Percentiles rank a stretch among this genome's conserved stretches.
phyloP scores from a whole-genome alignment of 2,113 vertebrate species.

The Columba janthina region DNA sequence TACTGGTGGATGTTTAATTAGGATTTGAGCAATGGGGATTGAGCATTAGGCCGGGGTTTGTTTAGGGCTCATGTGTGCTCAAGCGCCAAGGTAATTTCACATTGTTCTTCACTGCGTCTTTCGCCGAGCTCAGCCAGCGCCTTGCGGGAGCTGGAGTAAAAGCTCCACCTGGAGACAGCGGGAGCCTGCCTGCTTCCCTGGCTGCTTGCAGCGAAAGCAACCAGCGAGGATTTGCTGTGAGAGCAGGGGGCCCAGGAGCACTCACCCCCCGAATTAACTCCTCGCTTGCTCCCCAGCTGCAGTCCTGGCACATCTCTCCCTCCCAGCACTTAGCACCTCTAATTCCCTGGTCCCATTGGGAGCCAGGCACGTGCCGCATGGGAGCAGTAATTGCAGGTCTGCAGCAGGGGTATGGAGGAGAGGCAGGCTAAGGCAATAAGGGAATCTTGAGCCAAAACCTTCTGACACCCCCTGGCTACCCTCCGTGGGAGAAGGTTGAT shows the following conservation, averaged over 20 bases:
- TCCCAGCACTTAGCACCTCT: not conserved
- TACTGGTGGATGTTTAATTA: slow-evolving; percentile 51
- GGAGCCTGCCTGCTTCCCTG: not conserved
- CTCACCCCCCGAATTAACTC: not conserved
- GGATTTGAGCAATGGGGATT: slow-evolving; percentile 46
- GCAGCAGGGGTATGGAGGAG: not conserved
- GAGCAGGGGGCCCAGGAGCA: not conserved
- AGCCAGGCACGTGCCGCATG: fast-evolving
- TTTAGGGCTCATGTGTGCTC: slow-evolving; percentile 45
- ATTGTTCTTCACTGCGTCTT: not conserved
- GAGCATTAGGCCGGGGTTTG: slow-evolving; percentile 30
- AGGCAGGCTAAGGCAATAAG: not conserved
- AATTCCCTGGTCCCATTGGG: fast-evolving
- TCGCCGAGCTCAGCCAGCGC: not conserved
- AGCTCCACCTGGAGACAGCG: slow-evolving; percentile 72
- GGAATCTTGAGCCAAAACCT: not conserved
- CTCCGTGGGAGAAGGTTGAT: not conserved
- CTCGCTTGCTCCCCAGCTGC: not conserved
- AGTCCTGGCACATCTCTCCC: not conserved
- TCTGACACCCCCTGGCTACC: not conserved
- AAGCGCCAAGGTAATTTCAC: slow-evolving; percentile 1
- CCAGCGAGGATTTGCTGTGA: not conserved
- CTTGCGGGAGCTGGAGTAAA: slow-evolving; percentile 59
- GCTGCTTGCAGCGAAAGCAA: fast-evolving
- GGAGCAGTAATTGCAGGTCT: not conserved